phyloP scores from a whole-genome alignment of 2,797 vertebrate genomes.

The Sardinella longiceps region DNA sequence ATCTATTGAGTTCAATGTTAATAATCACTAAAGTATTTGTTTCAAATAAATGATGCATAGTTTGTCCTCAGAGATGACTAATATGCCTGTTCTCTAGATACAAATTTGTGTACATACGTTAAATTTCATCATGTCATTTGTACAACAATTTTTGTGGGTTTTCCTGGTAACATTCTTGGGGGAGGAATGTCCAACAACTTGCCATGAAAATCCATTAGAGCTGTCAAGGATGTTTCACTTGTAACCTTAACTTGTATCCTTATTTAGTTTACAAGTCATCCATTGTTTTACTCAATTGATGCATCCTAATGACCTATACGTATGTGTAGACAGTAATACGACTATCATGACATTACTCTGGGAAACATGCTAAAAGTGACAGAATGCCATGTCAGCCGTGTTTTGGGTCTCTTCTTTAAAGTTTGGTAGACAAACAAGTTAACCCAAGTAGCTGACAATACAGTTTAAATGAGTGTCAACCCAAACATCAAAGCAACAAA shows the following conservation, averaged over 20 bases:
- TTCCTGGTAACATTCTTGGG: not conserved
- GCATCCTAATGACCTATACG: not conserved
- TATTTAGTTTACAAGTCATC: not conserved
- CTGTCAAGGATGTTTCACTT: constrained; percentile 15
- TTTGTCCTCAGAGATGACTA: not conserved
- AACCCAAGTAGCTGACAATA: not conserved
- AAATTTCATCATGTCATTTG: constrained; percentile 20
- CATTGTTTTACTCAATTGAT: not conserved
- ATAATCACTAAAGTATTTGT: not conserved
- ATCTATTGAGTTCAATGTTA: not conserved
- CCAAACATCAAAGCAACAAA: too few species aligned
- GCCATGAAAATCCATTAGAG: constrained; percentile 18
- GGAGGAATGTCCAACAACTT: not conserved
- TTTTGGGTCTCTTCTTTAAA: not conserved
- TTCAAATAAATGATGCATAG: not conserved
- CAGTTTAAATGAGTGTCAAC: not conserved
- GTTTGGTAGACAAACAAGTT: not conserved
- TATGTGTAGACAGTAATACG: not conserved
- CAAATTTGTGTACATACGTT: constrained; percentile 25
- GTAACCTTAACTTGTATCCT: not conserved
- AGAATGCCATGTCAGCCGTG: too few species aligned
- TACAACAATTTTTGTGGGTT: not conserved
- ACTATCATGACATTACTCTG: not conserved
- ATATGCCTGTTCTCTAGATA: not conserved
- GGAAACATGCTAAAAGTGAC: not conserved